phyloP scores from a whole-genome alignment of 2,113 vertebrate genomes.

The Morone chrysops region DNA sequence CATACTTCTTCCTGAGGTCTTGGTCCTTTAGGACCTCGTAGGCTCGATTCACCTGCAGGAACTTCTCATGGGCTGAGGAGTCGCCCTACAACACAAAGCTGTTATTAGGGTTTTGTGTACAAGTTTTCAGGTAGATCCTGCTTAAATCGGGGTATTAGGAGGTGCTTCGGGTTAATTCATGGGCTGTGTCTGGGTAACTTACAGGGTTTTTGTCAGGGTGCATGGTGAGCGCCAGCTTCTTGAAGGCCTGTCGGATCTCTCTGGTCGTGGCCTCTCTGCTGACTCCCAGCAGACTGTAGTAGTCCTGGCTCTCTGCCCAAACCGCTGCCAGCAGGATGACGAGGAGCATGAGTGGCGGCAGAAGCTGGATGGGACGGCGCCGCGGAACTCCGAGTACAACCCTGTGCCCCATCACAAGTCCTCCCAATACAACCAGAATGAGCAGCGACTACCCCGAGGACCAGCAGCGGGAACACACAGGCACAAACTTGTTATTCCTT shows the following conservation, averaged over 20 bases:
- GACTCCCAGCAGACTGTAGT: slow-evolving; percentile 92
- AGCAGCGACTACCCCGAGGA: neutral
- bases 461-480: slow-evolving; percentile 26
- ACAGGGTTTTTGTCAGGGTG: slow-evolving; percentile 99
- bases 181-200: slow-evolving; percentile 63
- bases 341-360: slow-evolving; percentile 25
- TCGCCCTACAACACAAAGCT: slow-evolving; percentile 86
- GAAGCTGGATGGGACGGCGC: neutral
- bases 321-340: slow-evolving; percentile 59
- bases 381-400: neutral
- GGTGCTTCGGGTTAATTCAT: neutral
- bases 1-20: slow-evolving; percentile 97
- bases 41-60: slow-evolving; percentile 95
- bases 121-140: too few relatives aligned
- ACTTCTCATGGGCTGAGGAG: slow-evolving; percentile 92
- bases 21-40: slow-evolving; percentile 99
- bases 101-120: rapidly evolving
- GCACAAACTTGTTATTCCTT: neutral
- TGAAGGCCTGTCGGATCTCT: slow-evolving; percentile 96
- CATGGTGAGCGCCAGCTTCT: slow-evolving; percentile 95
- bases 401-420: slow-evolving; percentile 39
- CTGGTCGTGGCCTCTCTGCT: slow-evolving; percentile 92
- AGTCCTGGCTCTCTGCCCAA: slow-evolving; percentile 86
- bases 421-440: neutral
- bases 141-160: too few relatives aligned